phyloP scores from a whole-genome alignment of 2,797 vertebrate genomes.

The Lagothrix lagotricha region DNA sequence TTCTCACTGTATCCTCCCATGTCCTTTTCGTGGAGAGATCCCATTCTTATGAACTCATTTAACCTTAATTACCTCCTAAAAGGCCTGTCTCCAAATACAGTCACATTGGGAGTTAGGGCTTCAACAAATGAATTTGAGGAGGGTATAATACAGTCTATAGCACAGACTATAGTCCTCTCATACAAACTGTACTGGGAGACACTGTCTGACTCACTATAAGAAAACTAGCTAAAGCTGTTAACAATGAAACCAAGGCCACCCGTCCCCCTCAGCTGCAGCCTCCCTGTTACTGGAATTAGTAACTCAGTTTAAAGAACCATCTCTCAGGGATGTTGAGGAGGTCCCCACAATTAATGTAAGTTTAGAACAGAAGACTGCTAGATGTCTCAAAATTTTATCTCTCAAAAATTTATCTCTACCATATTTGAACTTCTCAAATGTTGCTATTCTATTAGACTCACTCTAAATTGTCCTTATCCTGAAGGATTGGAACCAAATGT shows the following conservation, averaged over 20 bases:
- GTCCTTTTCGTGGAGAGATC: not conserved
- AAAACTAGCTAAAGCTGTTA: not conserved
- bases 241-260: not conserved
- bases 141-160: not conserved
- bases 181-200: not conserved
- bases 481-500: slow-evolving; percentile 12
- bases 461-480: not conserved
- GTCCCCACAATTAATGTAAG: not conserved
- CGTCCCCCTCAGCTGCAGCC: not conserved
- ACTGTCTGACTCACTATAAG: not conserved
- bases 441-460: not conserved
- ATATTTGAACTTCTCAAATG: not conserved
- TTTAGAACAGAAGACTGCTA: not conserved
- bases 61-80: not conserved
- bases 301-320: not conserved
- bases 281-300: not conserved
- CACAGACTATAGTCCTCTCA: not conserved
- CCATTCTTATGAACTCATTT: not conserved
- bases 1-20: not conserved
- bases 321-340: not conserved
- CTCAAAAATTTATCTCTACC: not conserved
- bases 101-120: not conserved
- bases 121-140: not conserved
- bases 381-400: not conserved
- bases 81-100: not conserved